Base-by-base conservation (phyloP, 2,888 invertebrate genomes). In the Branchinecta sandiegonensis region DNA sequence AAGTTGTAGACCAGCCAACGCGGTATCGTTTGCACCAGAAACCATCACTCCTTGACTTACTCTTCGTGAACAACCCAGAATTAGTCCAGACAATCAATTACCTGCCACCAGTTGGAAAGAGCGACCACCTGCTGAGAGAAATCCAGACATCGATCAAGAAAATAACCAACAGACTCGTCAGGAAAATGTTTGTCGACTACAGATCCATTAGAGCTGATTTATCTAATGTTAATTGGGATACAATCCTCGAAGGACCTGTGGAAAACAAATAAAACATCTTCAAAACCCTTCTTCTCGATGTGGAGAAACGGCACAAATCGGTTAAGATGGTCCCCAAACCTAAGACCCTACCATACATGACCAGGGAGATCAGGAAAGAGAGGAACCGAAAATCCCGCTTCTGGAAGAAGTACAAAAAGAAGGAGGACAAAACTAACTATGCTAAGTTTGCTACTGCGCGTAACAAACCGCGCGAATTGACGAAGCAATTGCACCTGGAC, bases 201-300 rank as follows among this genome's bases (percentile, higher is more conserved):
- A 56, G 56, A 56, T 56, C 56, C 56, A 56, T 56, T 56, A 56
- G 6, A 56, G 56, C 56, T 56, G 56, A 56, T 56, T 56, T 56
- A 7, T 56, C 56, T 56, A 56, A 56, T 56, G 56, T 56, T 8
- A 56, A 56, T 1, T 56, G 56, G 56, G 56, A 56, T 17, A 56
- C 56, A 5, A 56, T 56, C 56, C 56, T 56, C 17, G 56, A 56
- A 56, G 56, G 56, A 56, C 56, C 3, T 56, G 56, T 56, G 56
- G 56, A 56, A 56, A 8, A 56, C 3, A 56, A 56, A 56, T 56
- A 5, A 5, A 56, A 56, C 56, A 7, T 56, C 4, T 56, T 56
- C 56, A 56, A 56, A 56, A 13, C 56, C 56, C 56, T 56, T n/a
- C 56, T 50, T 56, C 56, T 56, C 56, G 56, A 56, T 56, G 56